These are phyloP conservation scores for Gephyroberyx darwinii DNA, from an alignment of 2,797 vertebrate species.

Conservation along the genomic window DNA sequence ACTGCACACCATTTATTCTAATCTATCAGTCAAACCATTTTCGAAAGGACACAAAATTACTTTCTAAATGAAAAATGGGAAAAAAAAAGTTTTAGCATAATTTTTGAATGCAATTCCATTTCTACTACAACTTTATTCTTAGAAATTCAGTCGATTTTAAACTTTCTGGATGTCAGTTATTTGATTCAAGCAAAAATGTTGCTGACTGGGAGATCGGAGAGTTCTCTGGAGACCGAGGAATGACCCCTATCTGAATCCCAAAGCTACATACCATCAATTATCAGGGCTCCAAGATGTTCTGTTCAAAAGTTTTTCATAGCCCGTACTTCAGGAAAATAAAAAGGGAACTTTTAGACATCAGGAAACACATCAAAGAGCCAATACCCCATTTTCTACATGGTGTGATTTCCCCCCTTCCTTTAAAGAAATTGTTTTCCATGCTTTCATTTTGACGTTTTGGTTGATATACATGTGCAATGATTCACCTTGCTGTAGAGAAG, in stretches of 20 bases:
- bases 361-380: slow-evolving; percentile 46
- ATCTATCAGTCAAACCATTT: slow-evolving; percentile 45
- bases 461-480: slow-evolving; percentile 46
- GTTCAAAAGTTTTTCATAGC: slow-evolving; percentile 7
- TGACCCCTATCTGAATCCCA: slow-evolving; percentile 15
- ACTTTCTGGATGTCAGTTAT: slow-evolving; percentile 39
- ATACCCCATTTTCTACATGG: slow-evolving; percentile 18
- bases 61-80: slow-evolving; percentile 38
- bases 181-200: slow-evolving; percentile 42
- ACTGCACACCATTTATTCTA: slow-evolving; percentile 27
- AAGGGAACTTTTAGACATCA: slow-evolving; percentile 40
- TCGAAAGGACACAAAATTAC: slow-evolving; percentile 40
- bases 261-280: slow-evolving; percentile 30
- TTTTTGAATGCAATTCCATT: slow-evolving; percentile 36
- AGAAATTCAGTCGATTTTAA: slow-evolving; percentile 30
- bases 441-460: slow-evolving; percentile 47
- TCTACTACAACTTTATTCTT: slow-evolving; percentile 24
- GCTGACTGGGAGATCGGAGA: slow-evolving; percentile 7
- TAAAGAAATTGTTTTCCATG: slow-evolving; percentile 42
- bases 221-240: slow-evolving; percentile 11
- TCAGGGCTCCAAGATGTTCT: neutral
- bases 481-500: slow-evolving; percentile 60
- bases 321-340: slow-evolving; percentile 18
- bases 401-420: slow-evolving; percentile 32
- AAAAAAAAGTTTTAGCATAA: slow-evolving; percentile 45